Conservation (phyloP, 2,888 invertebrate genomes). For the Pardosa pseudoannulata region DNA sequence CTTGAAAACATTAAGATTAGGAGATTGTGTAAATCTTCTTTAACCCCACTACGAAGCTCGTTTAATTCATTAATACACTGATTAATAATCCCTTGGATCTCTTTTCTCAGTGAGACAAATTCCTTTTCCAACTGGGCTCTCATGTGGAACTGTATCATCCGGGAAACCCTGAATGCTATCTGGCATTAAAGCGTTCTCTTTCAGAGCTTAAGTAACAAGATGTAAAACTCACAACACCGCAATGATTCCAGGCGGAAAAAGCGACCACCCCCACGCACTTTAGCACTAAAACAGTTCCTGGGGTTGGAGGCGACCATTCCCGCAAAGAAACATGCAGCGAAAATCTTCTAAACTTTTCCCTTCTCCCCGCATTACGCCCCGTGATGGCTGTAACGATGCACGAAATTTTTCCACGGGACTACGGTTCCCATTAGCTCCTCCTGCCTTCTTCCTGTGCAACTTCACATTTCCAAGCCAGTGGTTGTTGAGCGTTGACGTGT, state of each 20-base stretch:
- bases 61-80: too few species aligned
- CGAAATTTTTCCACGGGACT: conserved; percentile 2
- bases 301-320: background rate
- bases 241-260: conserved; percentile 3
- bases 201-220: background rate
- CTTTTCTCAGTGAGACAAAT: too few species aligned
- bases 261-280: background rate
- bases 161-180: too few species aligned
- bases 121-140: too few species aligned
- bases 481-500: conserved; percentile 26
- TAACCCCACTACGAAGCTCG: too few species aligned
- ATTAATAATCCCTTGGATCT: too few species aligned
- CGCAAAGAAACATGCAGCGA: background rate
- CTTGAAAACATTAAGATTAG: too few species aligned
- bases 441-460: background rate
- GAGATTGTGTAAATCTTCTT: too few species aligned
- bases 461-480: conserved; percentile 40
- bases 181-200: too few species aligned
- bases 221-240: background rate
- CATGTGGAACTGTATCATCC: too few species aligned
- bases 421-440: background rate
- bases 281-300: background rate
- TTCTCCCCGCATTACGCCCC: background rate
- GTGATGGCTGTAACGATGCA: conserved; percentile 2
- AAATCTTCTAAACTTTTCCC: background rate